A percentile compares a stretch with the other conserved stretches of the same genome.
phyloP scores from a whole-genome alignment of 37 sponge, comb jelly and placozoan genomes.

The Aphrocallistes beatrix region DNA sequence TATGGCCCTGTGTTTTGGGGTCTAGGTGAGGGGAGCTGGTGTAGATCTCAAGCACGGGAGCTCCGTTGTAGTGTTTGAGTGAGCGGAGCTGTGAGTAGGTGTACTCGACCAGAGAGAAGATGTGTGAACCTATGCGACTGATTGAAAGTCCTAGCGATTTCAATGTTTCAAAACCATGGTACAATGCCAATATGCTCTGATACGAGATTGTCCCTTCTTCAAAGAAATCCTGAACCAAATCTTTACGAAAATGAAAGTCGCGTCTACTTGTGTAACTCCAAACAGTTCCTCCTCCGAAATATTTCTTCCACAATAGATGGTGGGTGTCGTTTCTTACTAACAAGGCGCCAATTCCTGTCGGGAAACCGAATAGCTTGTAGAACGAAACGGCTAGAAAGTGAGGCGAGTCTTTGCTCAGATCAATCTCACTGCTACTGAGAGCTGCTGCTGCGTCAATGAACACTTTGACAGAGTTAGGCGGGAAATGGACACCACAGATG shows the following conservation, averaged over 20 bases:
- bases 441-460: constrained; percentile 67
- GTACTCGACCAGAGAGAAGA: constrained; percentile 49
- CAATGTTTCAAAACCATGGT: constrained; percentile 63
- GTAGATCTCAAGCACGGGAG: constrained; percentile 54
- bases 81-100: constrained; percentile 26
- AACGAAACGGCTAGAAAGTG: constrained; percentile 81
- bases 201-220: constrained; percentile 86
- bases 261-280: constrained; percentile 35
- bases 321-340: constrained; percentile 47
- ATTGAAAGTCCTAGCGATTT: constrained; percentile 32
- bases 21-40: constrained; percentile 23
- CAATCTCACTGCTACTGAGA: constrained; percentile 53
- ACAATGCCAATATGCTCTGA: constrained; percentile 62
- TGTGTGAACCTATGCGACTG: constrained; percentile 42
- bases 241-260: constrained; percentile 32
- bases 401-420: constrained; percentile 43
- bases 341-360: constrained; percentile 84
- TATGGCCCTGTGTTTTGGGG: constrained; percentile 48
- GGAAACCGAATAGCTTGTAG: constrained; percentile 93
- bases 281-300: constrained; percentile 89
- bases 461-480: constrained; percentile 36
- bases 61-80: constrained; percentile 41
- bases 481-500: background rate
- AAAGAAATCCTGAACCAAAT: constrained; percentile 53
- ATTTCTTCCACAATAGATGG: constrained; percentile 31